Conservation (phyloP, 2,113 vertebrate genomes). For the Sclerurus mexicanus region DNA sequence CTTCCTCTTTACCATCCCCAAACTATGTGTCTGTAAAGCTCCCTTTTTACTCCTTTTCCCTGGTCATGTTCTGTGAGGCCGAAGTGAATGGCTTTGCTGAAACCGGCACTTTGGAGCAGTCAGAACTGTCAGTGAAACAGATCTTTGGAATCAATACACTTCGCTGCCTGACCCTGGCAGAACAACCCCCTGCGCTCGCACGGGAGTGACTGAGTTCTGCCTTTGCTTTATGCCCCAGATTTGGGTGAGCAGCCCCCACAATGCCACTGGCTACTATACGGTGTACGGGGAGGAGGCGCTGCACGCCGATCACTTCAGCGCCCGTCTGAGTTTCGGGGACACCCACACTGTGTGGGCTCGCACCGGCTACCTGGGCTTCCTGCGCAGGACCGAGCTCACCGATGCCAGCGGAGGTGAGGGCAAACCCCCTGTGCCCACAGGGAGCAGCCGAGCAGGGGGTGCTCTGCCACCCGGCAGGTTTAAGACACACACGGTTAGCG, state of each 20-base stretch:
- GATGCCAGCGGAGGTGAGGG: slow-evolving; percentile 92
- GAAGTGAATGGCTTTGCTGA: neutral
- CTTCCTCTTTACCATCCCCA: neutral
- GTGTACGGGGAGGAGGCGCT: slow-evolving; percentile 93
- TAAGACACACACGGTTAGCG: neutral
- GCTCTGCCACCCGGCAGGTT: neutral
- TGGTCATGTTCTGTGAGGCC: neutral
- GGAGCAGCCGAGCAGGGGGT: too few relatives aligned
- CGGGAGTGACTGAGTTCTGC: neutral
- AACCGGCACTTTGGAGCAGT: neutral
- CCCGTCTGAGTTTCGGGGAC: slow-evolving; percentile 92
- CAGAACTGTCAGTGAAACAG: neutral
- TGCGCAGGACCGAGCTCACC: slow-evolving; percentile 92
- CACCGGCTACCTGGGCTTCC: slow-evolving; percentile 95
- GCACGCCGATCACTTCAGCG: slow-evolving; percentile 93
- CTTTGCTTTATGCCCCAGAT: slow-evolving; percentile 70
- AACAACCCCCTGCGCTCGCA: neutral
- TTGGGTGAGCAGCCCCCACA: slow-evolving; percentile 97
- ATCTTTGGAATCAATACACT: neutral
- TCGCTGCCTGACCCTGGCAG: neutral
- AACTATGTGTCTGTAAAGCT: neutral
- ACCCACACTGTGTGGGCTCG: slow-evolving; percentile 93
- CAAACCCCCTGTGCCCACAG: too few relatives aligned
- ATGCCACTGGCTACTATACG: slow-evolving; percentile 92
- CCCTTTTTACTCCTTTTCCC: neutral